phyloP scores from a whole-genome alignment of 2,797 vertebrate species.

The Enteromius paludinosus region DNA sequence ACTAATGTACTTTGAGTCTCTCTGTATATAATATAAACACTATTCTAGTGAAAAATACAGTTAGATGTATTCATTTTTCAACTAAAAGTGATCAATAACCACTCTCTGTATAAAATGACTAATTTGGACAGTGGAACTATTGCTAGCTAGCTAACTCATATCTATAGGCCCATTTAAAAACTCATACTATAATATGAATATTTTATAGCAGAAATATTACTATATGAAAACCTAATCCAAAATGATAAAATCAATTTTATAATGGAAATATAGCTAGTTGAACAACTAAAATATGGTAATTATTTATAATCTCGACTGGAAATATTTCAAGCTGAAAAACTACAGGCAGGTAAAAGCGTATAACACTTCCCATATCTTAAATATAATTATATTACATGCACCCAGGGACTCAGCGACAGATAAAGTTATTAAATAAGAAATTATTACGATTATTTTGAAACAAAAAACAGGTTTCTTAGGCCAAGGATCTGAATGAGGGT shows the following conservation, averaged over 20 bases:
- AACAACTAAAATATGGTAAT: no score
- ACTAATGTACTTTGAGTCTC: not conserved
- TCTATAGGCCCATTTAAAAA: no score
- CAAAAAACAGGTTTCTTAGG: not conserved
- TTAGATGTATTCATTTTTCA: no score
- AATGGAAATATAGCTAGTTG: no score
- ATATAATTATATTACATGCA: not conserved
- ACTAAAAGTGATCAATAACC: not conserved
- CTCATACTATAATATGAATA: no score
- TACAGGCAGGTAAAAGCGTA: not conserved
- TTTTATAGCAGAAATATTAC: no score
- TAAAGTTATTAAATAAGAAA: not conserved
- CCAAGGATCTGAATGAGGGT: not conserved
- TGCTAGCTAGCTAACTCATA: no score
- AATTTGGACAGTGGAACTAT: not conserved
- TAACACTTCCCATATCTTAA: not conserved
- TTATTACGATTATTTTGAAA: not conserved
- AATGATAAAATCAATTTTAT: no score
- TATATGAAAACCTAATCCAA: no score
- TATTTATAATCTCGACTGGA: no score
- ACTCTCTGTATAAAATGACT: not conserved
- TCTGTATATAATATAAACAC: no score
- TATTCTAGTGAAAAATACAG: no score
- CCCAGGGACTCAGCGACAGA: not conserved
- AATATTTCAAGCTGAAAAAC: not conserved